Evolutionary conservation across 2,797 vertebrate species (phyloP).

Genomic region (Oophaga sylvatica): DNA sequence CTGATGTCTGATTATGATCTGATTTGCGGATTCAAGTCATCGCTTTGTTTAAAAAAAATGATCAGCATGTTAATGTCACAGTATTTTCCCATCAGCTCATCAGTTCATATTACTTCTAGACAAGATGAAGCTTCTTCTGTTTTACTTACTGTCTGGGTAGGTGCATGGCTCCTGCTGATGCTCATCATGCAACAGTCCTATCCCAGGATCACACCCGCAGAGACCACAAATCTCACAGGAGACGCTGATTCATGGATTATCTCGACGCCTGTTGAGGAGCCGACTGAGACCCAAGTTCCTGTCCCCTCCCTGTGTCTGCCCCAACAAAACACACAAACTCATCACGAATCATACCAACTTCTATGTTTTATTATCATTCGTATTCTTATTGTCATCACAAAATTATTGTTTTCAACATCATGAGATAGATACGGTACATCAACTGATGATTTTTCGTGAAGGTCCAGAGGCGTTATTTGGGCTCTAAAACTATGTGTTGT

Average conservation of each 20-base stretch:
- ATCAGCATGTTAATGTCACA: too few relatives aligned
- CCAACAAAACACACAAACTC: slow-evolving; percentile 54
- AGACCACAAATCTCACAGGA: slow-evolving; percentile 58
- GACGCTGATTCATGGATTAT: slow-evolving; percentile 58
- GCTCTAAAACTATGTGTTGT: not conserved
- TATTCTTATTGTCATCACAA: slow-evolving; percentile 28
- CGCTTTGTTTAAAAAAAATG: too few relatives aligned
- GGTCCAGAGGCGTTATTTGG: not conserved
- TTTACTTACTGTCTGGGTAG: not conserved
- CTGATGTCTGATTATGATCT: too few relatives aligned
- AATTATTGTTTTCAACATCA: slow-evolving; percentile 2
- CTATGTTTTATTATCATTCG: slow-evolving; percentile 13
- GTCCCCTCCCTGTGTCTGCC: slow-evolving; percentile 16
- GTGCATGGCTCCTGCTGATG: slow-evolving; percentile 20
- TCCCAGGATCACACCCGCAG: slow-evolving; percentile 31
- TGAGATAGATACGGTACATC: not conserved
- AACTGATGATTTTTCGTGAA: not conserved
- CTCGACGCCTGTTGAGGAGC: slow-evolving; percentile 41
- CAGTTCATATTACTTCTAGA: too few relatives aligned
- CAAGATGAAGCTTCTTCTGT: not conserved
- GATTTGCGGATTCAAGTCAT: too few relatives aligned
- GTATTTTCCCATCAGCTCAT: not conserved
- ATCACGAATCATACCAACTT: slow-evolving; percentile 20
- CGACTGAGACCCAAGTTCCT: slow-evolving; percentile 39
- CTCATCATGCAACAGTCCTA: not conserved